A percentile compares a stretch with the other conserved stretches of the same genome.
Conservation (phyloP, 2,113 vertebrate genomes). For the Gnathonemus echidnorhynchus region DNA sequence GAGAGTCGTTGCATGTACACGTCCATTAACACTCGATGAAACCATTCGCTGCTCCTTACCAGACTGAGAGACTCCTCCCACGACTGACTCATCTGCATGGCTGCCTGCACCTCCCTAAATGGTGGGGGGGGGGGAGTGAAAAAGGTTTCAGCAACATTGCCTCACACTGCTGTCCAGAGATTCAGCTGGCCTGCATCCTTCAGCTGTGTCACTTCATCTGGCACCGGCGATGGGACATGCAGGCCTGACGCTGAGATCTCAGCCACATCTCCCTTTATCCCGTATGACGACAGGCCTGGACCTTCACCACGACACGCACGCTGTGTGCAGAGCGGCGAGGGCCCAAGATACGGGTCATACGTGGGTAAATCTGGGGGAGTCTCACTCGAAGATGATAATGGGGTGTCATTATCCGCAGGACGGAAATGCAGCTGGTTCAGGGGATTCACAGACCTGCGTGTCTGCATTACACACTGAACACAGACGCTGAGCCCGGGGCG, state of each 20-base stretch:
- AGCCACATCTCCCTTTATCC: background rate
- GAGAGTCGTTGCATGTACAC: background rate
- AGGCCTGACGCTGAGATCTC: background rate
- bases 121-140: background rate
- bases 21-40: background rate
- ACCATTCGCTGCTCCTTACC: constrained; percentile 56
- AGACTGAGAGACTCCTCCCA: constrained; percentile 95
- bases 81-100: constrained; percentile 97
- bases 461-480: background rate
- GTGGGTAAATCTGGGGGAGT: background rate
- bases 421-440: background rate
- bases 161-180: background rate
- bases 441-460: background rate
- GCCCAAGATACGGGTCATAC: background rate
- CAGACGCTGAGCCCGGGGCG: background rate
- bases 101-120: constrained; percentile 81
- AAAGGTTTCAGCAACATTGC: background rate
- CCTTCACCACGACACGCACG: background rate
- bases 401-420: background rate
- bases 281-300: background rate
- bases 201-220: background rate
- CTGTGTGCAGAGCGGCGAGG: background rate
- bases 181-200: background rate
- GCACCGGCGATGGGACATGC: background rate
- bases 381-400: background rate